These are phyloP conservation scores for Rhyacichthys aspro DNA, from an alignment of 2,797 vertebrate genomes.

Conservation along the genomic window DNA sequence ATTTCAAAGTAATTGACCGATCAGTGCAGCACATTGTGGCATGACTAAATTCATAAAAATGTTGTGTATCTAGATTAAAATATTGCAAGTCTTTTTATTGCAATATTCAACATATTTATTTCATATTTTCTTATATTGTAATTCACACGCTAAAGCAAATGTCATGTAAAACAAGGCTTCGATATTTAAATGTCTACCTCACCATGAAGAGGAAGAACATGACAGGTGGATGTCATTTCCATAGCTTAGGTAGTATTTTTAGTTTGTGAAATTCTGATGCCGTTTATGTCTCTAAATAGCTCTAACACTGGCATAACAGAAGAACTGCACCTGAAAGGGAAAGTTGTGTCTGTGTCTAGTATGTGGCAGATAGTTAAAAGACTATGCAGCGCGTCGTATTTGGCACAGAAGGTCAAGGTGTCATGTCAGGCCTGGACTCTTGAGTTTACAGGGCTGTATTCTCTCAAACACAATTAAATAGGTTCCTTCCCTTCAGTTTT, in stretches of 20 bases:
- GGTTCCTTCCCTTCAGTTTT: not conserved
- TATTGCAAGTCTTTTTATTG: no score
- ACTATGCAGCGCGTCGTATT: not conserved
- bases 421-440: not conserved
- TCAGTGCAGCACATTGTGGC: no score
- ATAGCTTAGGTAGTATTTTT: not conserved
- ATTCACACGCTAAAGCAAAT: no score
- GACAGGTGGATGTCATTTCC: not conserved
- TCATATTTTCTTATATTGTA: not conserved
- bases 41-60: no score
- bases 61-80: no score
- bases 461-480: not conserved
- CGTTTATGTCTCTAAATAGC: constrained; percentile 2
- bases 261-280: not conserved
- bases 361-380: constrained; percentile 10
- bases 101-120: no score
- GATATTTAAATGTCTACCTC: not conserved
- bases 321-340: not conserved
- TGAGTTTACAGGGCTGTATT: not conserved
- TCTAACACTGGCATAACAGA: not conserved
- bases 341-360: constrained; percentile 11
- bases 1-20: no score
- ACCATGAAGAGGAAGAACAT: not conserved
- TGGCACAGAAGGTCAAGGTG: constrained; percentile 1
- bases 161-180: no score